A percentile compares a stretch with the other conserved stretches of the same genome.
phyloP scores from a whole-genome alignment of 2,797 vertebrate genomes.

The Nyctibius grandis region DNA sequence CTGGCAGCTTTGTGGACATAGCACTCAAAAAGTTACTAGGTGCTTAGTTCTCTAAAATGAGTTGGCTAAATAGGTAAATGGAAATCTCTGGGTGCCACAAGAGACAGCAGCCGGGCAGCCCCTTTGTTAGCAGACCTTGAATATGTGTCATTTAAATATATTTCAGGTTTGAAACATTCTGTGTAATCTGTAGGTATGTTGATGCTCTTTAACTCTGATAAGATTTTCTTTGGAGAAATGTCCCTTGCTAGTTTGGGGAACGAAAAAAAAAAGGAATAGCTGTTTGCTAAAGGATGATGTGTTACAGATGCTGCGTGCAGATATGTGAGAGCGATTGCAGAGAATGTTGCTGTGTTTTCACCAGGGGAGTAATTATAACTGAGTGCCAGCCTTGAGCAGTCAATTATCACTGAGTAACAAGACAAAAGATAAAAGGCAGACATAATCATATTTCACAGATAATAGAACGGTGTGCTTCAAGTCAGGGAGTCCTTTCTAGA shows the following conservation, averaged over 20 bases:
- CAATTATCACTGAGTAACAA: not conserved
- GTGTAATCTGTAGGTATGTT: not conserved
- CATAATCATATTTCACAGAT: constrained; percentile 5
- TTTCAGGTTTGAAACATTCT: not conserved
- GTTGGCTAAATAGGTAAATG: not conserved
- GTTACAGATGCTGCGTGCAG: not conserved
- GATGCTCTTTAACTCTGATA: not conserved
- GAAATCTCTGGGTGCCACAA: not conserved
- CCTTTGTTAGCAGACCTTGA: not conserved
- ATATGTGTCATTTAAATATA: not conserved
- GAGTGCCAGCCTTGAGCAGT: not conserved
- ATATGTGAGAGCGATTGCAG: not conserved
- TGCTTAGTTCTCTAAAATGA: not conserved
- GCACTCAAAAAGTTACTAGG: not conserved
- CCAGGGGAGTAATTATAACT: not conserved
- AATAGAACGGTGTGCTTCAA: not conserved
- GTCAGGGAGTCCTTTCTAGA: not conserved
- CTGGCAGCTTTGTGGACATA: not conserved
- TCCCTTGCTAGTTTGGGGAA: not conserved
- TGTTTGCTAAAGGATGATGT: not conserved
- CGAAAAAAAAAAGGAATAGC: not conserved
- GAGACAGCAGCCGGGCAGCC: not conserved
- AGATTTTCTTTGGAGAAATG: not conserved
- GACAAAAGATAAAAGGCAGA: not conserved
- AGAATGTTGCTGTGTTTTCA: not conserved